Conservation (phyloP, 2,888 invertebrate genomes). For the Heliconius ethilla region DNA sequence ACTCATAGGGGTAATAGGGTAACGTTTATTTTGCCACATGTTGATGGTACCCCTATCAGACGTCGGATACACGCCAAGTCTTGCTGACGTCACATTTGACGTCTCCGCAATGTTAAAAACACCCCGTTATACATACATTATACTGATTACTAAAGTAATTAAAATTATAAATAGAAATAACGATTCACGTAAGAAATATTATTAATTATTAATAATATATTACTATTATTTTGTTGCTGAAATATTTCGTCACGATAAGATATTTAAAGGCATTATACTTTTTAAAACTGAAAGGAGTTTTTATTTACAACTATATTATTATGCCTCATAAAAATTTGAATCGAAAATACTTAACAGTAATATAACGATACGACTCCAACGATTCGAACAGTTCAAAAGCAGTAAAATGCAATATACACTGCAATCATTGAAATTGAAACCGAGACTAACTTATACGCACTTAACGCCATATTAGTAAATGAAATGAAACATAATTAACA, state of each 20-base stretch:
- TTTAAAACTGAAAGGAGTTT: not conserved
- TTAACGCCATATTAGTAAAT: conserved; percentile 22
- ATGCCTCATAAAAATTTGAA: not conserved
- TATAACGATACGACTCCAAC: not conserved
- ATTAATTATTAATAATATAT: not conserved
- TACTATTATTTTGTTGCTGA: too few species aligned
- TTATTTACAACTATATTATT: not conserved
- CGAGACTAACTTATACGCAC: conserved; percentile 10
- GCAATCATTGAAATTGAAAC: conserved; percentile 6
- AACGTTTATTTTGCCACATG: conserved; percentile 42
- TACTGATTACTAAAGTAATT: conserved; percentile 42
- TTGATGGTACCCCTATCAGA: conserved; percentile 71
- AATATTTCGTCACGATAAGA: not conserved
- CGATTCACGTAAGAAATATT: not conserved
- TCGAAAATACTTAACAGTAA: not conserved
- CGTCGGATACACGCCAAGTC: conserved; percentile 71
- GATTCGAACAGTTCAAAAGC: conserved; percentile 2
- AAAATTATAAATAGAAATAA: conserved; percentile 23
- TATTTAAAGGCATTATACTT: not conserved
- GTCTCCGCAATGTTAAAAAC: conserved; percentile 57
- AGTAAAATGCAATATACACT: not conserved
- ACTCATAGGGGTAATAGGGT: conserved; percentile 32
- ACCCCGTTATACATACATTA: conserved; percentile 44
- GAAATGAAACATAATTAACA: conserved; percentile 23
- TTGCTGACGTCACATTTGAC: conserved; percentile 66